A percentile compares a stretch with the other conserved stretches of the same genome.
Evolutionary conservation across 2,113 vertebrate genomes (phyloP).

Genomic region (Toxotes chatareus): DNA sequence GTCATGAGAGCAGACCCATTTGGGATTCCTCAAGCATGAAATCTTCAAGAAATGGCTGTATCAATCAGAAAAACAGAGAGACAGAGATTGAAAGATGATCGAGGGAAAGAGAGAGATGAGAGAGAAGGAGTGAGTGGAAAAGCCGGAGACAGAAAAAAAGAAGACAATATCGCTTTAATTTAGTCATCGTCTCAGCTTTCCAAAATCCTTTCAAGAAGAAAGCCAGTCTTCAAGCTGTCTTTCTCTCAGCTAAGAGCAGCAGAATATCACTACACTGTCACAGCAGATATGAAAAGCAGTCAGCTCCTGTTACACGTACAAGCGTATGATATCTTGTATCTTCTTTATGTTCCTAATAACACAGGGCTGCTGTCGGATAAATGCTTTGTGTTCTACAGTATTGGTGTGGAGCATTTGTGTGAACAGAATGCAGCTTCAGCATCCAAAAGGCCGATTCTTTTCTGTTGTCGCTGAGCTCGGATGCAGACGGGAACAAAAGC

Average conservation of each 20-base stretch:
- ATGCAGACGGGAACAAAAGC: conserved; percentile 20
- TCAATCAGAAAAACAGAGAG: conserved; percentile 83
- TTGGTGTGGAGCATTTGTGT: conserved; percentile 9
- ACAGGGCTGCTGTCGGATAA: background rate
- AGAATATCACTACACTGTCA: conserved; percentile 25
- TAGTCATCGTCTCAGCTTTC: conserved; percentile 75
- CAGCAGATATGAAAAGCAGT: conserved; percentile 51
- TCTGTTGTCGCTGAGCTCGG: background rate
- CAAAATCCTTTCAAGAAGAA: conserved; percentile 58
- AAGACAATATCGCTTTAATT: conserved; percentile 74
- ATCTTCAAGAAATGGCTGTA: conserved; percentile 85
- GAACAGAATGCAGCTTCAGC: conserved; percentile 20
- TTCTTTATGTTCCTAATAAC: conserved; percentile 47
- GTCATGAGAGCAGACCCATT: conserved; percentile 84
- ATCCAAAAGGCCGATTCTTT: conserved; percentile 1
- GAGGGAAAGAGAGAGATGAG: conserved; percentile 56
- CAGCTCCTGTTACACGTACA: conserved; percentile 39
- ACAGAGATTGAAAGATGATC: conserved; percentile 78
- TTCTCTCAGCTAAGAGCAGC: conserved; percentile 5
- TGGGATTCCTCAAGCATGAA: conserved; percentile 83
- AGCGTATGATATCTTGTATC: conserved; percentile 44
- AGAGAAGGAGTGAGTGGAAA: conserved; percentile 34
- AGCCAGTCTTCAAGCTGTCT: background rate
- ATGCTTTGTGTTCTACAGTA: background rate
- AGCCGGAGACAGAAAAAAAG: conserved; percentile 15